Evolutionary conservation across 2,113 vertebrate species (phyloP), one percentile per base, ranked within the genome.

Genomic region (Antigone vipio): DNA sequence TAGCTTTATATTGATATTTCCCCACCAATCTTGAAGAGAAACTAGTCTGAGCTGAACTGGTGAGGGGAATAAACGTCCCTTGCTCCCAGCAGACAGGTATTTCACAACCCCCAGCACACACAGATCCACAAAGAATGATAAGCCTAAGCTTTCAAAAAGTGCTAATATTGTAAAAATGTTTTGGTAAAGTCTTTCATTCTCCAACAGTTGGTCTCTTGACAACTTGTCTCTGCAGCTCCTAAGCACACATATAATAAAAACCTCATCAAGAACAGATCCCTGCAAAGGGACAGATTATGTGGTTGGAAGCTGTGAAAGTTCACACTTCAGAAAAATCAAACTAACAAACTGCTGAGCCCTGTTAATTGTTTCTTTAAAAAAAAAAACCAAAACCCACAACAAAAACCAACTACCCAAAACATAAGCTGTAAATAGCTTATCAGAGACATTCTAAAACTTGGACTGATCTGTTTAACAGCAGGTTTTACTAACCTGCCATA

Each of bases 271-370:
- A 85, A 75, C 77, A 94, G 93, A 97, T 91, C 71, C 58, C 44
- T 74, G 95, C 69, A 76, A 86, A 88, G 83, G 88, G 93, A 95
- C 66, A 94, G 69, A 93, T 87, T 87, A 82, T 21, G 73, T 26
- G 67, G 80, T 67, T 88, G 66, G 83, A 93, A 96, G 89, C 87
- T 97, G 93, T 95, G 91, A 97, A 97, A 97, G 87, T 93, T 91
- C 77, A 86, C 92, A 96, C 94, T 89, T 95, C 35, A 90, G 64
- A 95, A 89, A 95, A 94, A 85, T 71, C 92, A 95, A 95, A 85
- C 91, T 71, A 90, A 88, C 76, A 91, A 97, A 92, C 58, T 90
- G 77, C 73, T 85, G 86, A 94, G 91, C 86, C 79, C 84, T 92
- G 92, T 67, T 96, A 95, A 94, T 95, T 91, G 92, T 96, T 94